Percentiles rank a stretch among this genome's conserved stretches.
Conservation (phyloP, 2,888 invertebrate genomes). For the Drosophila mulleri region DNA sequence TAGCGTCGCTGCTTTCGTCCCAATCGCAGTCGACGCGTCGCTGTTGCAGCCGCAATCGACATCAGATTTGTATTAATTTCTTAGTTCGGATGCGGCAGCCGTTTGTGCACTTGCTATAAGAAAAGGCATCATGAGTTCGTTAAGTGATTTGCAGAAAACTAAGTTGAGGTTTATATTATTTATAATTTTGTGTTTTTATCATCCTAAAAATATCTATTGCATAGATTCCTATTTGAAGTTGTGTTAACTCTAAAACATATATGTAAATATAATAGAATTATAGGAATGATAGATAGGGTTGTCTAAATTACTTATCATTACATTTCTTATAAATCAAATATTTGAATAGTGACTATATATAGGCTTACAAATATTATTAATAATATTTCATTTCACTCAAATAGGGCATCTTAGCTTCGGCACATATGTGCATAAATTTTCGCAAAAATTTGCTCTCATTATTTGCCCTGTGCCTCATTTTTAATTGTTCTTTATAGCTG, state of each 20-base stretch:
- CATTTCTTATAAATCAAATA: background rate
- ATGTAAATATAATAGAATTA: background rate
- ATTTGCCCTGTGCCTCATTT: constrained; percentile 43
- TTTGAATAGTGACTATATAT: background rate
- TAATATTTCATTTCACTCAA: background rate
- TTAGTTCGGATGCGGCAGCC: constrained; percentile 23
- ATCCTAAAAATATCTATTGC: no score
- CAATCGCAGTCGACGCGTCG: background rate
- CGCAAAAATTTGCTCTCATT: constrained; percentile 46
- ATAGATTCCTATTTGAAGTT: background rate
- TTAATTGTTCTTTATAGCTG: constrained; percentile 64
- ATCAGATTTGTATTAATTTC: constrained; percentile 53
- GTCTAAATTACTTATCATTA: background rate
- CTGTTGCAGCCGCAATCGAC: constrained; percentile 1
- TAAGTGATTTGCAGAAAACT: background rate
- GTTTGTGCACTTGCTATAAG: constrained; percentile 19
- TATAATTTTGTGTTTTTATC: no score
- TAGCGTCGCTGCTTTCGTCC: constrained; percentile 13
- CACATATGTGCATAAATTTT: constrained; percentile 1
- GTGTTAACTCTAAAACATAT: background rate
- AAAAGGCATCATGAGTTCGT: constrained; percentile 9
- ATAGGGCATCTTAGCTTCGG: constrained; percentile 29
- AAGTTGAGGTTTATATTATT: background rate
- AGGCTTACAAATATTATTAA: background rate
- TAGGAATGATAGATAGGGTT: background rate